Conservation (phyloP, 2,888 invertebrate genomes). For the Mythimna pallens region DNA sequence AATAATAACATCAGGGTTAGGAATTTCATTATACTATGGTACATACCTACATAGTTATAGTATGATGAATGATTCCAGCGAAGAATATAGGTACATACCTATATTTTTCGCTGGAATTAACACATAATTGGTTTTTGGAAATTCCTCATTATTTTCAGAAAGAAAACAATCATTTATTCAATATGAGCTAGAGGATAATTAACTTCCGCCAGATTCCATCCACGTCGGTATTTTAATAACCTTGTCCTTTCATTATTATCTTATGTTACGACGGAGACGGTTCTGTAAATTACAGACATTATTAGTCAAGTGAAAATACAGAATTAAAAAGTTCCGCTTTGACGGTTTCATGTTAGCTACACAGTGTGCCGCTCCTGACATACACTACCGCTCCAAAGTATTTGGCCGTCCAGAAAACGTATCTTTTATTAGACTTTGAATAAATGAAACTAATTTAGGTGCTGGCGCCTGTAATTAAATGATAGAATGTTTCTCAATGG, state of each 20-base stretch:
- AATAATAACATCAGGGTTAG: no score
- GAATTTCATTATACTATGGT: no score
- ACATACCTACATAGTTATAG: no score
- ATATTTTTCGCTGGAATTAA: not conserved
- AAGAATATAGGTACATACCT: no score
- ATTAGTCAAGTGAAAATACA: not conserved
- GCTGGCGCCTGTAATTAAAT: no score
- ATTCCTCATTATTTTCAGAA: constrained; percentile 1
- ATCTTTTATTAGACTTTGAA: no score
- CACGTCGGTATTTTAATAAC: constrained; percentile 53
- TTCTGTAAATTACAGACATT: not conserved
- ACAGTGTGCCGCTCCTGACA: not conserved
- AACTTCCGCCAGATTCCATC: constrained; percentile 27
- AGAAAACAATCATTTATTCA: constrained; percentile 22
- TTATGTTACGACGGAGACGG: constrained; percentile 6
- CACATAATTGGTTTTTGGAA: constrained; percentile 4
- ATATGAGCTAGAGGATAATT: constrained; percentile 37
- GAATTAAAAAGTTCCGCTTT: not conserved
- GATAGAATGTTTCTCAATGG: no score
- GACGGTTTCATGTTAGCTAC: not conserved
- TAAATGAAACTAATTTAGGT: no score
- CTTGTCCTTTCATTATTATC: constrained; percentile 36
- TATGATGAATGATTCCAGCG: no score
- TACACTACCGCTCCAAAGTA: no score
- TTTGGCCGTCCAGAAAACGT: no score